Percentiles rank a stretch among this genome's conserved stretches.
phyloP scores from a whole-genome alignment of 1,140 invertebrate genomes.

The Leptonema lineaticorne region DNA sequence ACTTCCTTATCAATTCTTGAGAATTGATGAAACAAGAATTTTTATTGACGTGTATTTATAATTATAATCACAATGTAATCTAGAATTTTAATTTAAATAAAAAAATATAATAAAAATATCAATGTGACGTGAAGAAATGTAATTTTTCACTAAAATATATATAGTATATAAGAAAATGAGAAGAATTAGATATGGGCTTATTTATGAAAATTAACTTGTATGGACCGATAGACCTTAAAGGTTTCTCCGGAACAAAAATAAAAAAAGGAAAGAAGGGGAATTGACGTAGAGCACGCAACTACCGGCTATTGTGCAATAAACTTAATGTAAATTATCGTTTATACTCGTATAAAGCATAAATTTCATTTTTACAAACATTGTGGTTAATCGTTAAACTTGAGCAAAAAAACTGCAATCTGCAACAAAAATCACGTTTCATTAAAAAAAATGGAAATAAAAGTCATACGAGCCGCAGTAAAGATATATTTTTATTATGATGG shows the following conservation, averaged over 20 bases:
- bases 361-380: conserved; percentile 33
- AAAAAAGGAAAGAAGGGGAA: conserved; percentile 2
- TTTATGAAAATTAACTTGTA: conserved; percentile 17
- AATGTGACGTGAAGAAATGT: neutral
- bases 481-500: too few relatives aligned
- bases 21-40: too few relatives aligned
- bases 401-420: too few relatives aligned
- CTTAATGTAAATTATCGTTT: conserved; percentile 35
- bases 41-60: too few relatives aligned
- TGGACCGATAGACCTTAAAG: neutral
- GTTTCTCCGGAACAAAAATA: neutral
- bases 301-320: conserved; percentile 28
- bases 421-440: too few relatives aligned
- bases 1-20: too few relatives aligned
- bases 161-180: neutral
- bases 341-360: conserved; percentile 37
- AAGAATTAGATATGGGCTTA: neutral
- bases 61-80: too few relatives aligned
- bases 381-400: too few relatives aligned
- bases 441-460: too few relatives aligned
- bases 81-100: too few relatives aligned
- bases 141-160: neutral
- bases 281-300: neutral
- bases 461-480: too few relatives aligned
- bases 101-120: too few relatives aligned